These are phyloP conservation scores for Eulemur mongoz DNA, from an alignment of 2,797 vertebrate species.

Conservation along the genomic window DNA sequence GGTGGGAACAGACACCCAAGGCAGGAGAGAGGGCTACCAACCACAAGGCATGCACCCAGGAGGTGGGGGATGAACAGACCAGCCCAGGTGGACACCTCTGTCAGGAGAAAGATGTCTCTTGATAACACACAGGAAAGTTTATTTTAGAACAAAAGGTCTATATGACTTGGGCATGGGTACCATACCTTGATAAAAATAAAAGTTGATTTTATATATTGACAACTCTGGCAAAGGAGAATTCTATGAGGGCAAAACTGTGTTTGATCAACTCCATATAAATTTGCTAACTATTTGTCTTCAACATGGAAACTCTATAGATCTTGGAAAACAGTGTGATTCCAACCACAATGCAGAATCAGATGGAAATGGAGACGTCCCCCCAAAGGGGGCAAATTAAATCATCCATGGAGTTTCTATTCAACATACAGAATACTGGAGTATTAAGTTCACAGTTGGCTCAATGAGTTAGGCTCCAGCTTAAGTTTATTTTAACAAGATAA, in stretches of 20 bases:
- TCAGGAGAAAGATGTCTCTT: neutral
- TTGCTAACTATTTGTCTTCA: neutral
- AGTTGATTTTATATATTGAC: neutral
- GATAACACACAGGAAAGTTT: neutral
- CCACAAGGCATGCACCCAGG: neutral
- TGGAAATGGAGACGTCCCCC: neutral
- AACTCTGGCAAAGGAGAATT: neutral
- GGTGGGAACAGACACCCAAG: neutral
- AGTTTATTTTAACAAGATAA: neutral
- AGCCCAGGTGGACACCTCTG: neutral
- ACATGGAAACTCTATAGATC: neutral
- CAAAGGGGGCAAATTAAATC: neutral
- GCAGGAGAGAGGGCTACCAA: neutral
- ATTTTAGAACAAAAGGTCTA: neutral
- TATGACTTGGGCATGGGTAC: neutral
- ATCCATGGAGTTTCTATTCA: neutral
- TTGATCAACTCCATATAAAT: neutral
- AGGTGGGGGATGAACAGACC: neutral
- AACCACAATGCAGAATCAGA: neutral
- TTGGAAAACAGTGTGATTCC: neutral
- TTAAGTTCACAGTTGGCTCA: neutral
- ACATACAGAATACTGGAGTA: neutral
- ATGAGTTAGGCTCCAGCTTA: neutral
- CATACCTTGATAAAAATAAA: neutral
- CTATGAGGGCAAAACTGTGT: neutral